Percentiles rank a stretch among this genome's conserved stretches.
These are phyloP conservation scores for Microcaecilia unicolor DNA, from an alignment of 2,797 vertebrate species.

Conservation along the genomic window DNA sequence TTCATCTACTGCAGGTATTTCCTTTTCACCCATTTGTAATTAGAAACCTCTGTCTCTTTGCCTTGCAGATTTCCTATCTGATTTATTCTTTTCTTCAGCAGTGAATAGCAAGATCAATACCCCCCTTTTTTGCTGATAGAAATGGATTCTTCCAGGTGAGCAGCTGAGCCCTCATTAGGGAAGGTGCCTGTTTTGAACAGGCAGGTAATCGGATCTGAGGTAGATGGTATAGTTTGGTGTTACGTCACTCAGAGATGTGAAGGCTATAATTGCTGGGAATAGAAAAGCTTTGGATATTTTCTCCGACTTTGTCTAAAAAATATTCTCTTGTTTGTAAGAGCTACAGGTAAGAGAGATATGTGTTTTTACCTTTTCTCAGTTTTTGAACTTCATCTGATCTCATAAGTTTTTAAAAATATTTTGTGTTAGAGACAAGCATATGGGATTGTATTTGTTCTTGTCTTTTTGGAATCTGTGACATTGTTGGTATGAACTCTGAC, in stretches of 20 bases:
- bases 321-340: too few relatives aligned
- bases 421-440: too few relatives aligned
- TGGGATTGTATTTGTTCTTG: too few relatives aligned
- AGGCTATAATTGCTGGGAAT: neutral
- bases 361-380: too few relatives aligned
- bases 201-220: neutral
- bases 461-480: too few relatives aligned
- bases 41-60: neutral
- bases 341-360: too few relatives aligned
- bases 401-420: too few relatives aligned
- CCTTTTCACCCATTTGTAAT: too few relatives aligned
- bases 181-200: neutral
- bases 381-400: too few relatives aligned
- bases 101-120: neutral
- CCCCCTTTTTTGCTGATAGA: neutral
- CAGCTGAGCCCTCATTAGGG: neutral
- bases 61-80: neutral
- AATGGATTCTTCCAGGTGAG: constrained; percentile 7
- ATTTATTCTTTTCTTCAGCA: neutral
- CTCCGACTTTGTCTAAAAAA: too few relatives aligned
- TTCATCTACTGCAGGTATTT: too few relatives aligned
- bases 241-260: neutral
- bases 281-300: constrained; percentile 1
- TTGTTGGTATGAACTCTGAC: too few relatives aligned
- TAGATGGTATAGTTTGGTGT: neutral